Evolutionary conservation across 2,888 invertebrate species (phyloP).

Genomic region (Hydroisotoma schaefferi): DNA sequence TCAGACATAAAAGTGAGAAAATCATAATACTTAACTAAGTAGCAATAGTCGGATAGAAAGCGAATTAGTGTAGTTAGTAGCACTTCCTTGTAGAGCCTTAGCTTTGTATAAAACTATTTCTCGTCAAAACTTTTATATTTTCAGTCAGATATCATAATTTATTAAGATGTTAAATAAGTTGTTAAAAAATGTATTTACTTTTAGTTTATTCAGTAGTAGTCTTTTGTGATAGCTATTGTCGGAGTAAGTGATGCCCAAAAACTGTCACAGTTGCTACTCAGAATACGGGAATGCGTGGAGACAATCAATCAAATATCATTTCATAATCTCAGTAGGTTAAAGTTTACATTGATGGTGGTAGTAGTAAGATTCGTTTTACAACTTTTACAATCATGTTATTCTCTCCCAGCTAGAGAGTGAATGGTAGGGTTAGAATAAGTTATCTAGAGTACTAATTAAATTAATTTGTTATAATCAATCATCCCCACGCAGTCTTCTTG

Average conservation of each 20-base stretch:
- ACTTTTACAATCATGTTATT: no score
- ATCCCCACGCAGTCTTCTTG: not conserved
- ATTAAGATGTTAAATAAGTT: not conserved
- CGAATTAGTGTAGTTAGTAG: no score
- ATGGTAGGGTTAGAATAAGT: no score
- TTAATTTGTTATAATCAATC: slow-evolving; percentile 9
- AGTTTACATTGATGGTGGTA: not conserved
- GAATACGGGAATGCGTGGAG: slow-evolving; percentile 31
- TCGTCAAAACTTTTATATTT: no score
- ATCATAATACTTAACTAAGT: not conserved
- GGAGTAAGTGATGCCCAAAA: no score
- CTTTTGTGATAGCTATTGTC: not conserved
- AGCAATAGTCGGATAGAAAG: no score
- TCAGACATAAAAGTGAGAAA: slow-evolving; percentile 14
- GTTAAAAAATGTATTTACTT: not conserved
- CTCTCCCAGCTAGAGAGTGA: no score
- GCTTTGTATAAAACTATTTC: no score
- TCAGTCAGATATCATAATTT: not conserved
- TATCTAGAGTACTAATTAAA: no score
- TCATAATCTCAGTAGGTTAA: slow-evolving; percentile 11
- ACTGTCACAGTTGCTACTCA: not conserved
- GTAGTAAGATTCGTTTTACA: no score
- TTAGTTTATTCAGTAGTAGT: slow-evolving; percentile 5
- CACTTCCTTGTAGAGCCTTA: not conserved
- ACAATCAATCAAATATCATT: slow-evolving; percentile 29